These are phyloP conservation scores for Drosophila tripunctata DNA, from an alignment of 2,888 invertebrate species.

Conservation along the genomic window DNA sequence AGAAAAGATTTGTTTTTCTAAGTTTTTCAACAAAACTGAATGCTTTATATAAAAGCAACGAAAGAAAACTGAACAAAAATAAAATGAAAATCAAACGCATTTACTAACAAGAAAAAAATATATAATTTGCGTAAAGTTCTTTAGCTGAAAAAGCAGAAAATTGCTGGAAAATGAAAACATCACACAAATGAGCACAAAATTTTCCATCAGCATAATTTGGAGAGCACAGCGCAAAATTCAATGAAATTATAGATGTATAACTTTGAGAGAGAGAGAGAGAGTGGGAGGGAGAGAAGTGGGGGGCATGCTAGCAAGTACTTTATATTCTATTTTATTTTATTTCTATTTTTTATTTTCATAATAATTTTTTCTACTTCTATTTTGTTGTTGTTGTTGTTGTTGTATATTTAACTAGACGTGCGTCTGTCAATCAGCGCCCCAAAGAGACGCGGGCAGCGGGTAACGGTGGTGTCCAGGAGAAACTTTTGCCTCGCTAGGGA, in stretches of 20 bases:
- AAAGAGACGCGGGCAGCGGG: constrained; percentile 1
- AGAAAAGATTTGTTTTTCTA: no score
- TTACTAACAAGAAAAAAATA: constrained; percentile 29
- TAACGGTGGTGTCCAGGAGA: constrained; percentile 21
- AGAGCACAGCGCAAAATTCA: constrained; percentile 33
- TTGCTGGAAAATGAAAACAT: constrained; percentile 39
- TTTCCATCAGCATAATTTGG: constrained; percentile 11
- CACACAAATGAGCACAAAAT: constrained; percentile 63
- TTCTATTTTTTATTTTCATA: constrained; percentile 20
- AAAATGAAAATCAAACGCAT: constrained; percentile 24
- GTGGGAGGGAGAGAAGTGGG: background rate
- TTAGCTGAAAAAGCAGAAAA: constrained; percentile 12
- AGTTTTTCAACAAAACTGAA: constrained; percentile 30
- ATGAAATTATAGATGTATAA: constrained; percentile 64
- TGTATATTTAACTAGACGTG: constrained; percentile 64
- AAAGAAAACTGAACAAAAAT: constrained; percentile 15
- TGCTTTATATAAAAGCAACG: constrained; percentile 51
- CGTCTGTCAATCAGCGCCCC: constrained; percentile 66
- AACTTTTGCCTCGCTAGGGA: constrained; percentile 59
- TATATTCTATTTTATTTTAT: constrained; percentile 37
- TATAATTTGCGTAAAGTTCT: constrained; percentile 62
- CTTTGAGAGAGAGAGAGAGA: constrained; percentile 32
- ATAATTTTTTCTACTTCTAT: constrained; percentile 24
- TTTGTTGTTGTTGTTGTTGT: constrained; percentile 26
- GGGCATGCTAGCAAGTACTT: constrained; percentile 7